Base-by-base conservation (phyloP, 2,113 vertebrate species). In the Caloenas nicobarica region DNA sequence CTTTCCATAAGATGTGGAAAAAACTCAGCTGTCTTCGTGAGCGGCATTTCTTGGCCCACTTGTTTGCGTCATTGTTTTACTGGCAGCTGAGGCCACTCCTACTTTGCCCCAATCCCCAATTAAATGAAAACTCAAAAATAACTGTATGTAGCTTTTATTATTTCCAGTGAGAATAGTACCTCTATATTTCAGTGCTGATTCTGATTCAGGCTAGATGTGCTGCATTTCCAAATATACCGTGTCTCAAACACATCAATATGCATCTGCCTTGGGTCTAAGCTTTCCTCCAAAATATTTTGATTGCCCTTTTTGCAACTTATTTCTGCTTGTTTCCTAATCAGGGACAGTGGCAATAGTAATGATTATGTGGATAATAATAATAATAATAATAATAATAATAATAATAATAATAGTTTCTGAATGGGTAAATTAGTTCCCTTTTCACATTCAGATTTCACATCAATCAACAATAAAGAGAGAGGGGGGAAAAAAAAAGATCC, bases 301-400 rank as follows among this genome's bases (percentile, higher is more conserved):
- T 66, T 74, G 51, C 54, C 17, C 38, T 83, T 80, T 81, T 44
- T 95, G 44, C n/a, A 80, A 50, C n/a, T 7, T 73, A 51, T 89
- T 93, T 79, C 40, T 94, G 8, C 36, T 66, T 42, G n/a, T 83
- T 93, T 95, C 46, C 33, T 74, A 26, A 73, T 83, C 78, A 33
- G 17, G n/a, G 29, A 42, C 61, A 85, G 70, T 64, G 33, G 22
- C 31, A 81, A 29, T 17, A 57, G 7, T 9, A 65, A 46, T 84
- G 3, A 72, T 40, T 46, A 46, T 18, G 44, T 46, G 44, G 11
- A 68, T 31, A 18, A 24, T 50, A 22, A 8, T 17, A 48, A 13
- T 22, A 61, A 15, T 25, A 40, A 34, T 26, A 50, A 21, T 22
- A 50, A 68, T 31, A 18, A 24, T 50, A 22, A 8, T 17, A 48